Evolutionary conservation across 2,888 invertebrate species (phyloP).

Genomic region (Polyploca ridens): DNA sequence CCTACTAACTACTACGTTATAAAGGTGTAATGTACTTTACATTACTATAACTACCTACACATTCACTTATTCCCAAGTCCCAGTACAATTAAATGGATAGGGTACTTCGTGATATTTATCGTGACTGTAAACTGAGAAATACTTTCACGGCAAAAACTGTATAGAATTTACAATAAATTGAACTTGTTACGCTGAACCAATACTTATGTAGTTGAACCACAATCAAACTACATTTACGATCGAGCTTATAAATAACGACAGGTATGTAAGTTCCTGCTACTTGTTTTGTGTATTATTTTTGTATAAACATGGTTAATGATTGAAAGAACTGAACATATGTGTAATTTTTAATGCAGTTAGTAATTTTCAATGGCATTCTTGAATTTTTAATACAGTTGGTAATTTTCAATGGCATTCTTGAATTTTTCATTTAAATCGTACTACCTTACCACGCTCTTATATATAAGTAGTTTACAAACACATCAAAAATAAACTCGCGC

Average conservation of each 20-base stretch:
- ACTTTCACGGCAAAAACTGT: not conserved
- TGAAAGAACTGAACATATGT: no score
- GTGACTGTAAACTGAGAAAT: slow-evolving; percentile 4
- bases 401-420: no score
- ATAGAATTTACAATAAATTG: not conserved
- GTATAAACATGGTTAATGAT: no score
- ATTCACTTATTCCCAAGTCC: not conserved
- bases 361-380: no score
- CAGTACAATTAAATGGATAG: not conserved
- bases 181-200: not conserved
- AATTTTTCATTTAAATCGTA: no score
- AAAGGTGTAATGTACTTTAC: not conserved
- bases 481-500: no score
- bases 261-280: not conserved
- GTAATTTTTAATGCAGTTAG: no score
- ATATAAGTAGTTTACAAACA: no score
- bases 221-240: not conserved
- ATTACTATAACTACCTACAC: no score
- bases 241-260: not conserved
- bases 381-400: no score
- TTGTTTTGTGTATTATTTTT: not conserved
- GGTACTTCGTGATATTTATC: not conserved
- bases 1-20: no score
- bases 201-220: slow-evolving; percentile 3
- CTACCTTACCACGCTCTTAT: no score